A percentile compares a stretch with the other conserved stretches of the same genome.
Evolutionary conservation across 2,113 vertebrate genomes (phyloP).

Genomic region (Caranx ignobilis): DNA sequence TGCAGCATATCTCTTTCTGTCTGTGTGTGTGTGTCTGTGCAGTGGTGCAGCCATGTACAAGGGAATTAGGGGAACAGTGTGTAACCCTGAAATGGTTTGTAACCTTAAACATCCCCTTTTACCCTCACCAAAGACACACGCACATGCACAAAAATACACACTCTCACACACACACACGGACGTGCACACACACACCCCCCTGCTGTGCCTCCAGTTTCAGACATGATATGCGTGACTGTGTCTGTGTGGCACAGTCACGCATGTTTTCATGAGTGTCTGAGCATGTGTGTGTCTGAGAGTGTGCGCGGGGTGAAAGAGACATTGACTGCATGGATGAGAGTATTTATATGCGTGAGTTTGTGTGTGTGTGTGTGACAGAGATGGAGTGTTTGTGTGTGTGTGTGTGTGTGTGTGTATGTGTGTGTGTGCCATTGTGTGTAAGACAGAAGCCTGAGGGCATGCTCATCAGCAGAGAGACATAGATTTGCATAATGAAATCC

Average conservation of each 20-base stretch:
- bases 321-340: conserved; percentile 48
- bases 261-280: conserved; percentile 65
- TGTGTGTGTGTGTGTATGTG: conserved; percentile 37
- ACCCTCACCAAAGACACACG: conserved; percentile 19
- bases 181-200: conserved; percentile 28
- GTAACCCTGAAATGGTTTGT: conserved; percentile 58
- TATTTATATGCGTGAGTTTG: conserved; percentile 59
- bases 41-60: conserved; percentile 8
- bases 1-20: neutral
- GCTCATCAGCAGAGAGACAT: conserved; percentile 77
- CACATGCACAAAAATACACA: neutral
- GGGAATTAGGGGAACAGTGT: conserved; percentile 38
- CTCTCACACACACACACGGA: neutral
- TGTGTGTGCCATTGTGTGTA: conserved; percentile 54
- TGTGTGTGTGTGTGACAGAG: conserved; percentile 39
- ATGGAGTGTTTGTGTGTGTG: conserved; percentile 39
- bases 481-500: conserved; percentile 82
- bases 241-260: conserved; percentile 63
- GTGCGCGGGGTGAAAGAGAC: conserved; percentile 30
- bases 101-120: conserved; percentile 54
- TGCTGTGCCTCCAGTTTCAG: conserved; percentile 53
- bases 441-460: conserved; percentile 73
- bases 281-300: conserved; percentile 45
- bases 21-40: conserved; percentile 3
- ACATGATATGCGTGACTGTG: conserved; percentile 75